Base-by-base conservation (phyloP, 2,888 invertebrate species). In the Polia nebulosa region DNA sequence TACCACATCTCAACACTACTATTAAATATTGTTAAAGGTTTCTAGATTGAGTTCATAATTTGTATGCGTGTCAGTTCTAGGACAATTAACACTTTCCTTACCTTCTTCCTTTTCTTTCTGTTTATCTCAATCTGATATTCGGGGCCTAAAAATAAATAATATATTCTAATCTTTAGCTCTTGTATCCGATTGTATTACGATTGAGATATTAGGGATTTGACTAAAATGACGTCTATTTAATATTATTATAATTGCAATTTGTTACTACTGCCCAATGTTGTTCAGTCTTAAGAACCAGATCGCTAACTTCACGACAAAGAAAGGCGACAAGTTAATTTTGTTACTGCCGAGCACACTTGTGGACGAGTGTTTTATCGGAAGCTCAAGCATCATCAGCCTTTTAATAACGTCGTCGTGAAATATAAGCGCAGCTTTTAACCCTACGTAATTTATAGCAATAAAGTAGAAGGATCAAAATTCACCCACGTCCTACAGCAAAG, bases 301-400 rank as follows among this genome's bases (percentile, higher is more conserved):
- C 4, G 1, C 7, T 60, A 69, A 64, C 29, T 41, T 49, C 15
- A 39, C 39, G 36, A 64, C 52, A 62, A 63, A 61, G 53, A 36
- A 72, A 68, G 45, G 22, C 20, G 56, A 32, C 57, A 63, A 80
- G 47, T 69, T 72, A 72, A 63, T 72, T 72, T 51, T 47, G 61
- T 62, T 69, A 78, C 60, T 58, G 57, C 65, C 41, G 66, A 81
- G 80, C 49, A 59, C 67, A 72, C 84, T 86, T 69, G n/a, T 52
- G 51, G 52, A 59, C 15, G 58, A 85, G 83, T 78, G 82, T 62
- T 77, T 81, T 77, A 82, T 80, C 78, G 75, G 81, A 82, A 83
- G 47, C 52, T 84, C 77, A 73, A 86, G 83, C 59, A 68, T 73
- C 78, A 78, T 84, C 60, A 47, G n/a, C 51, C 29, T 51, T 63